A percentile compares a stretch with the other conserved stretches of the same genome.
phyloP scores from a whole-genome alignment of 2,113 vertebrate species.

The Takifugu flavidus region DNA sequence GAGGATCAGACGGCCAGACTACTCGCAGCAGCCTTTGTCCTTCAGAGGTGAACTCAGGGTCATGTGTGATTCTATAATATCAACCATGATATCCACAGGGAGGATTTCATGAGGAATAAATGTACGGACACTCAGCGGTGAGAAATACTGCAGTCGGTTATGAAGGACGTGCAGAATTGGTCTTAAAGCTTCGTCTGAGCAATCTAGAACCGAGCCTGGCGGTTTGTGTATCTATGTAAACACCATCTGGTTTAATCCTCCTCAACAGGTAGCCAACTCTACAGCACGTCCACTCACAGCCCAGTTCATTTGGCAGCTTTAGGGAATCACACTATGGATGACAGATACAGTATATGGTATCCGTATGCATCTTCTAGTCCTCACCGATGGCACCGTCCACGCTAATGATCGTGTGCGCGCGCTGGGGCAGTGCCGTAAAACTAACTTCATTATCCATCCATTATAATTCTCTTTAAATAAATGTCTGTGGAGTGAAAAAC shows the following conservation, averaged over 20 bases:
- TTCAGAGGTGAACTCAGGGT: slow-evolving; percentile 49
- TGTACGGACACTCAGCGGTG: too few relatives aligned
- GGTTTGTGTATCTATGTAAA: slow-evolving; percentile 56
- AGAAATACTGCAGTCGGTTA: not conserved
- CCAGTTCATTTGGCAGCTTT: slow-evolving; percentile 64
- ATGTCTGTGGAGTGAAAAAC: slow-evolving; percentile 20
- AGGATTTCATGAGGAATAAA: not conserved
- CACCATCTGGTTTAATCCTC: slow-evolving; percentile 65
- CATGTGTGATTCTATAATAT: slow-evolving; percentile 19
- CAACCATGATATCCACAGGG: not conserved
- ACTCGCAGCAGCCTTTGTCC: slow-evolving; percentile 39
- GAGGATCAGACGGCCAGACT: slow-evolving; percentile 29
- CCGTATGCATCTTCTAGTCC: slow-evolving; percentile 47
- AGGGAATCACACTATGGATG: slow-evolving; percentile 54
- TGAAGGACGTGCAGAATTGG: not conserved
- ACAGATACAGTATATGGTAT: slow-evolving; percentile 46
- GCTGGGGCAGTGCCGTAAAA: slow-evolving; percentile 48
- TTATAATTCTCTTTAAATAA: slow-evolving; percentile 52
- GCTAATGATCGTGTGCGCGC: slow-evolving; percentile 48
- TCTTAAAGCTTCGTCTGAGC: too few relatives aligned
- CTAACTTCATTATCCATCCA: slow-evolving; percentile 57
- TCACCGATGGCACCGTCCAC: slow-evolving; percentile 30
- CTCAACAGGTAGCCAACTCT: slow-evolving; percentile 61
- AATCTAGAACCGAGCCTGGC: too few relatives aligned
- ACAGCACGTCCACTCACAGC: slow-evolving; percentile 57